Percentiles rank a stretch among this genome's conserved stretches.
These are phyloP conservation scores for Bubo blakistoni DNA, from an alignment of 2,113 vertebrate genomes.

Conservation along the genomic window DNA sequence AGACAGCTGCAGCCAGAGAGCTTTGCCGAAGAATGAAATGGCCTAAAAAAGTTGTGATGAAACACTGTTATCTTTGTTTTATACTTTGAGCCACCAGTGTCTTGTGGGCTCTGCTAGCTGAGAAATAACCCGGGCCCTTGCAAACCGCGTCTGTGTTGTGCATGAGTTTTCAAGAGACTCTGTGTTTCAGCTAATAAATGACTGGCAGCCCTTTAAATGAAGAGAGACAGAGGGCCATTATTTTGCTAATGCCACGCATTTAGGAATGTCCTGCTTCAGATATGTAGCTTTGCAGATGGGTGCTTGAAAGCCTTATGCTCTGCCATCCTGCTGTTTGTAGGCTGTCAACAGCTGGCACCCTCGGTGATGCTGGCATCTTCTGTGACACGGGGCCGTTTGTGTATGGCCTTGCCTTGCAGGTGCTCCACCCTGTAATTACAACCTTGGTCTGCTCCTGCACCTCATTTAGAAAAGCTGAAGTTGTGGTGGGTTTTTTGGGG, in stretches of 20 bases:
- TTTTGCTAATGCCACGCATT: neutral
- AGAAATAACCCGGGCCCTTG: neutral
- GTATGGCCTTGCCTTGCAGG: neutral
- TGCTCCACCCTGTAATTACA: neutral
- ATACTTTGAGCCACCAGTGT: neutral
- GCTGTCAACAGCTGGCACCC: neutral
- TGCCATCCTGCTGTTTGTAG: neutral
- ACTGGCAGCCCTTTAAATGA: constrained; percentile 21
- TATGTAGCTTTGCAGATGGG: neutral
- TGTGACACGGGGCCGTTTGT: neutral
- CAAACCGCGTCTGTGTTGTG: neutral
- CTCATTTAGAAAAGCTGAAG: neutral
- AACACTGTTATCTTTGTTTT: constrained; percentile 47
- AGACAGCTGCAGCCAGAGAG: neutral
- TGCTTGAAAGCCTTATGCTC: neutral
- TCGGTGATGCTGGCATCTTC: neutral
- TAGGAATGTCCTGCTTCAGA: neutral
- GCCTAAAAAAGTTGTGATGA: neutral
- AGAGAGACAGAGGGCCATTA: constrained; percentile 5
- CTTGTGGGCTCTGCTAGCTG: neutral
- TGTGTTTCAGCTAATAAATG: constrained; percentile 21
- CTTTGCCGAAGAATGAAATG: neutral
- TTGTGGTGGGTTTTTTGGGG: neutral
- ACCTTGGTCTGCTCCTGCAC: neutral
- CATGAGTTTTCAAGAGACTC: neutral